phyloP scores from a whole-genome alignment of 2,888 invertebrate genomes.

The Harmothoe impar region DNA sequence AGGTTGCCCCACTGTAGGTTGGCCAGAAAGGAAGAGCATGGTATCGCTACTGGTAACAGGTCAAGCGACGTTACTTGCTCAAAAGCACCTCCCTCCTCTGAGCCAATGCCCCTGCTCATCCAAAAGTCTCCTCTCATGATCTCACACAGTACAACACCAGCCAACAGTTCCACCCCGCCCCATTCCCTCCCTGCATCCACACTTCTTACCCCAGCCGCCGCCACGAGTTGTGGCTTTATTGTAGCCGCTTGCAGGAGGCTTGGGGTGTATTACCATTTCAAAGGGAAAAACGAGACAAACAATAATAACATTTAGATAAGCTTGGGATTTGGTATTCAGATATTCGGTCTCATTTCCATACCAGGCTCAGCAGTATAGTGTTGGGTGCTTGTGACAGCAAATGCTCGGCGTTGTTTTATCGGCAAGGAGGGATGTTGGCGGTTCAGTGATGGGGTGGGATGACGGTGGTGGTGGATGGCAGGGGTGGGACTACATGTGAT shows the following conservation, averaged over 20 bases:
- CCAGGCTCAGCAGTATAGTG: background rate
- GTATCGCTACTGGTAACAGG: too few relatives aligned
- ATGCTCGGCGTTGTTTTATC: constrained; percentile 2
- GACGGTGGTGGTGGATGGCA: too few relatives aligned
- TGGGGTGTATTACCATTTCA: background rate
- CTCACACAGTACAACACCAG: background rate
- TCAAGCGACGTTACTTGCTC: too few relatives aligned
- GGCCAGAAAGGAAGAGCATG: too few relatives aligned
- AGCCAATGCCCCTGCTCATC: too few relatives aligned
- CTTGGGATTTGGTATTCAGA: constrained; percentile 8
- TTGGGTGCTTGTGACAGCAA: background rate
- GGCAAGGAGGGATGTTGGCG: too few relatives aligned
- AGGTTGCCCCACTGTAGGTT: too few relatives aligned
- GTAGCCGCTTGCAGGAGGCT: background rate
- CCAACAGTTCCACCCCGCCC: too few relatives aligned
- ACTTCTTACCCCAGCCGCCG: background rate
- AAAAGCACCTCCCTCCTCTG: too few relatives aligned
- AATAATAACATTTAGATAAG: background rate
- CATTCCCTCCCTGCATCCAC: background rate
- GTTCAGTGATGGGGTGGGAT: too few relatives aligned
- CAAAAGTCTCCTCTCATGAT: too few relatives aligned
- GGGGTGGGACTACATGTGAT: too few relatives aligned
- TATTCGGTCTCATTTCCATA: background rate
- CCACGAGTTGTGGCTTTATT: background rate
- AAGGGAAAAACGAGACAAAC: background rate